These are phyloP conservation scores for Aphelenchoides avenae DNA, from an alignment of 1,140 invertebrate species.

Conservation along the genomic window DNA sequence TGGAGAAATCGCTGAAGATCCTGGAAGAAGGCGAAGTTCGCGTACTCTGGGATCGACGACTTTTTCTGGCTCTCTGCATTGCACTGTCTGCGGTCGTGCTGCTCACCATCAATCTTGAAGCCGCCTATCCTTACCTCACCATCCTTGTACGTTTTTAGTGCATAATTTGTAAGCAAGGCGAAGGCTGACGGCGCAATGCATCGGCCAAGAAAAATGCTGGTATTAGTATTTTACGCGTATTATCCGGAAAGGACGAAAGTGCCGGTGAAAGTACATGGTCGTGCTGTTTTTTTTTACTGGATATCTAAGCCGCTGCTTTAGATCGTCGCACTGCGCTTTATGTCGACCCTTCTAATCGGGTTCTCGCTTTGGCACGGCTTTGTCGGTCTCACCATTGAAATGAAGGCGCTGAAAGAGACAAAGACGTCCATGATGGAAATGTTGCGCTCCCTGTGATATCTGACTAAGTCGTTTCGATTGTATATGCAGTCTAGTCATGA, in stretches of 20 bases:
- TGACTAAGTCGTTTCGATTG: neutral
- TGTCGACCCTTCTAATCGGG: conserved; percentile 57
- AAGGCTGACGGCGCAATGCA: too few species aligned
- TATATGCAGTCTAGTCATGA: too few species aligned
- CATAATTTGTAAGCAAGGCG: too few species aligned
- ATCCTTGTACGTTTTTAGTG: conserved; percentile 13
- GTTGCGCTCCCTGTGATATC: conserved; percentile 2
- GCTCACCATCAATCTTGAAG: conserved; percentile 30
- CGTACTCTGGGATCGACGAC: conserved; percentile 42
- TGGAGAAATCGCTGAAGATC: conserved; percentile 42
- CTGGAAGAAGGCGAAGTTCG: conserved; percentile 48
- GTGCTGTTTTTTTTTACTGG: conserved; percentile 23
- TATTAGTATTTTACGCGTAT: too few species aligned
- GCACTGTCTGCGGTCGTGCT: conserved; percentile 15
- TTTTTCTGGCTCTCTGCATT: conserved; percentile 33
- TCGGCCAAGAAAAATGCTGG: too few species aligned
- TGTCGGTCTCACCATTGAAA: conserved; percentile 60
- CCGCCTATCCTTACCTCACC: conserved; percentile 18
- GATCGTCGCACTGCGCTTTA: conserved; percentile 46
- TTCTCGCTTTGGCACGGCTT: conserved; percentile 60
- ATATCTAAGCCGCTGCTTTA: too few species aligned
- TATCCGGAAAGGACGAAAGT: too few species aligned
- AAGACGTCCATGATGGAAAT: conserved; percentile 56
- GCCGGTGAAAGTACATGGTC: too few species aligned
- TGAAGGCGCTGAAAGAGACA: conserved; percentile 59